Evolutionary conservation across 2,113 vertebrate species (phyloP), one percentile per base, ranked within the genome.

Genomic region (Oenanthe oenanthe): DNA sequence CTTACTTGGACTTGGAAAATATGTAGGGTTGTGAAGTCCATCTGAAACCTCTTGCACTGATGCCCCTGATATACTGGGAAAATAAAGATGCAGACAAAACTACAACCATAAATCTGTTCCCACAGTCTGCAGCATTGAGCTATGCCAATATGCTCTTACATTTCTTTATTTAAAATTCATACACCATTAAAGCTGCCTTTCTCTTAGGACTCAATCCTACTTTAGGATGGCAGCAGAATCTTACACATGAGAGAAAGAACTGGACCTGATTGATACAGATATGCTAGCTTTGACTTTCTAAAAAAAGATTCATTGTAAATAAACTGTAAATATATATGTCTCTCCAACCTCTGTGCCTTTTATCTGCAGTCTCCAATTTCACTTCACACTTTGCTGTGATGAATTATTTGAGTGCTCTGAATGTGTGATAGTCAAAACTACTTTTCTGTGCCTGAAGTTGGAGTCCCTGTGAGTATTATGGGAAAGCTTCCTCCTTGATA

Each of bases 381-480:
- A 62, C 32, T 88, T 91, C 87, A 54, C 12, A 63, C 6, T 24
- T 80, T 67, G 38, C 83, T 86, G 22, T 79, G 56, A 38, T 57
- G 74, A 92, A 88, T 77, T 89, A 73, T 89, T 94, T 88, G 32
- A 45, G 57, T 89, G 17, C 80, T 90, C 43, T 73, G 61, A 92
- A 90, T 26, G n/a, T 81, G 61, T 88, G 54, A 66, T 53, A 72
- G 61, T 45, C 81, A 90, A 58, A 92, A 84, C 38, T 74, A 56
- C 17, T 74, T 75, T 78, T 89, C 47, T 68, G 3, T 88, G 53
- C 51, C 28, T 89, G 22, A 78, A 92, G 18, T 31, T 51, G 40
- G 73, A 85, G 17, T 53, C 53, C 20, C 25, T 2, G 1, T 57
- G 53, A 53, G 21, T 36, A 29, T 51, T 81, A 61, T 8, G 45